Percentiles rank a stretch among this genome's conserved stretches.
phyloP scores from a whole-genome alignment of 2,113 vertebrate species.

The Phalacrocorax pelagicus region DNA sequence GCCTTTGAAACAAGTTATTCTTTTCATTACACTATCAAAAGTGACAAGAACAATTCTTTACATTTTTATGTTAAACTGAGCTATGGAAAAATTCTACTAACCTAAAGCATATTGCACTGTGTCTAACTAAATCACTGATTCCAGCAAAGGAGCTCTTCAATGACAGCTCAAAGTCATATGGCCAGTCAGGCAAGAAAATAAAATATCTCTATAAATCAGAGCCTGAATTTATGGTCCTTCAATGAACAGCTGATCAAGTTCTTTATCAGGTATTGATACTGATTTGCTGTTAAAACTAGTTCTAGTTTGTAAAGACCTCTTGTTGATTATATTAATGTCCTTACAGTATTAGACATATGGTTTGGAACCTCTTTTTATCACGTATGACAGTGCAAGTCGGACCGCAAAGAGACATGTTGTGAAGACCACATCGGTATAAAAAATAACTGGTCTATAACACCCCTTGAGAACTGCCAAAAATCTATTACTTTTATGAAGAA shows the following conservation, averaged over 20 bases:
- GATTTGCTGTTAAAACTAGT: not conserved
- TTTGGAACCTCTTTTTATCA: not conserved
- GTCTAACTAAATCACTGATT: not conserved
- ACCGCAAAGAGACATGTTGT: not conserved
- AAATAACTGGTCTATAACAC: not conserved
- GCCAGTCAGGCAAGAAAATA: not conserved
- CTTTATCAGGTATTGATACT: not conserved
- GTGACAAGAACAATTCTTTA: not conserved
- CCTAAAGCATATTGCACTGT: not conserved
- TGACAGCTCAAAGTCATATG: conserved; percentile 13
- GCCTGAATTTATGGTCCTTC: not conserved
- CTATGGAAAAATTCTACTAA: not conserved
- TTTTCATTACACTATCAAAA: not conserved
- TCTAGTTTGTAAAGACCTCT: not conserved
- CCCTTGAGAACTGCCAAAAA: conserved; percentile 26
- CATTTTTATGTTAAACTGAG: not conserved
- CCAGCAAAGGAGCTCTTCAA: not conserved
- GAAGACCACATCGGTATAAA: not conserved
- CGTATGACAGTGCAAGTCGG: not conserved
- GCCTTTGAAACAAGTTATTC: not conserved
- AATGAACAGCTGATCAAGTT: not conserved
- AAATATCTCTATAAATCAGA: not conserved
- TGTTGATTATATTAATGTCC: not conserved
- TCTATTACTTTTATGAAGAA: not conserved
- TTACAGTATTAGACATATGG: not conserved